Base-by-base conservation (phyloP, 2,888 invertebrate species). In the Machimus atricapillus region DNA sequence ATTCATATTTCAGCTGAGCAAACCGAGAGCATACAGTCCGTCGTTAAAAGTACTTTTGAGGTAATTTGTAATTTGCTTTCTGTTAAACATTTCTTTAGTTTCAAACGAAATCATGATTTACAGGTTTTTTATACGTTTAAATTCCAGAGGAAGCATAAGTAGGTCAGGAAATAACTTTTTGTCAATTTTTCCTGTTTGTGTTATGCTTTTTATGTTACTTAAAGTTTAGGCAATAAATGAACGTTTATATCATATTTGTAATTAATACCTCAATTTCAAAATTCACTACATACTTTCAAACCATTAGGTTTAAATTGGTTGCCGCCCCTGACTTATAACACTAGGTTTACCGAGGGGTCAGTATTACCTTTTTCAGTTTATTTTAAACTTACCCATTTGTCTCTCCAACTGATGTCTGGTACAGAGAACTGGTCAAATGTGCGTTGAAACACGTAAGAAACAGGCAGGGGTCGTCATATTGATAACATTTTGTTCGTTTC, bases 21-120 rank as follows among this genome's bases (percentile, higher is more conserved):
- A 27, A 9, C 12, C 66, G 66, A 66, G 12, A 66, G 66, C 2
- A 12, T 23, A 66, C 66, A 7, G 66, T 9, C 12, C 27, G 27
- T 27, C 66, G 27, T 66, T 66, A 66, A 66, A 23, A 66, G 66
- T 66, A 27, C 43, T 46, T 19, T 9, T 43, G 37, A 78, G n/a
- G 78, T 78, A 78, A 78, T 78, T 78, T 46, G 78, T 78, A 78
- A 78, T 78, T 78, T 46, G 78, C 46, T 43, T 14, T 46, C 23
- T 12, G 43, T 23, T 27, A 66, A 23, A 66, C 27, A 66, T 66
- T 66, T 66, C 66, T 66, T 66, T 66, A 12, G 66, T 66, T 66
- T 66, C 19, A 23, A 23, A 66, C 23, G 12, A 23, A 23, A 66
- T 27, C 9, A 23, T 66, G 19, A 66, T 66, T 23, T 66, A 23